phyloP scores from a whole-genome alignment of 2,113 vertebrate species.

The Eulemur macaco region DNA sequence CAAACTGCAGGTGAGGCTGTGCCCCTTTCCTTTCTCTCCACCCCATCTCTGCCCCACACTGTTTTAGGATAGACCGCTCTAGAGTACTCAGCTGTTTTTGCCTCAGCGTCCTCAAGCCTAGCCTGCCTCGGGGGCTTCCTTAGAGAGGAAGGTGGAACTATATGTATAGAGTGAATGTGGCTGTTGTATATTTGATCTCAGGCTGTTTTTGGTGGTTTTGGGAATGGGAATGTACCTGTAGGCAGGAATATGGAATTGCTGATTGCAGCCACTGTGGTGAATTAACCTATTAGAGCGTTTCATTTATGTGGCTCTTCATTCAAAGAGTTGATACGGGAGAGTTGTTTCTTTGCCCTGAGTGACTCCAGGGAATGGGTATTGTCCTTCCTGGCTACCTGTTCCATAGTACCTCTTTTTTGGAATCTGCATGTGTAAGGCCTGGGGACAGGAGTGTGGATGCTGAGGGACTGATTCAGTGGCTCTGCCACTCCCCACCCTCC shows the following conservation, averaged over 20 bases:
- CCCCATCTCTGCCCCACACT: background rate
- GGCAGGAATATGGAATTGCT: background rate
- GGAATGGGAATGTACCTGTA: background rate
- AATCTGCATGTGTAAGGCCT: background rate
- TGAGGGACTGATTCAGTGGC: background rate
- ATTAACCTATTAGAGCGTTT: conserved; percentile 31
- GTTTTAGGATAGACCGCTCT: background rate
- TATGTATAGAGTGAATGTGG: background rate
- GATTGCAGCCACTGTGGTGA: background rate
- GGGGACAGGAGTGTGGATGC: background rate
- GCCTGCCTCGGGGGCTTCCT: background rate
- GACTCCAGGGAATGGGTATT: background rate
- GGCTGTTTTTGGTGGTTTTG: background rate
- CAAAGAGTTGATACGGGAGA: background rate
- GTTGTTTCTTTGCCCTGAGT: background rate
- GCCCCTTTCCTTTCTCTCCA: background rate
- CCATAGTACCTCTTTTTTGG: background rate
- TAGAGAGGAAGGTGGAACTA: conserved; percentile 28
- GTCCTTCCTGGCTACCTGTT: background rate
- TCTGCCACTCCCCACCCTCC: background rate
- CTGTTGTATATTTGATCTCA: background rate
- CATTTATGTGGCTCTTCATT: background rate
- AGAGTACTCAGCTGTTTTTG: background rate
- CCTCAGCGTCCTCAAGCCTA: background rate
- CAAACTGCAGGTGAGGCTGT: conserved; percentile 95